phyloP scores from a whole-genome alignment of 2,113 vertebrate genomes.

The Macaca nemestrina region DNA sequence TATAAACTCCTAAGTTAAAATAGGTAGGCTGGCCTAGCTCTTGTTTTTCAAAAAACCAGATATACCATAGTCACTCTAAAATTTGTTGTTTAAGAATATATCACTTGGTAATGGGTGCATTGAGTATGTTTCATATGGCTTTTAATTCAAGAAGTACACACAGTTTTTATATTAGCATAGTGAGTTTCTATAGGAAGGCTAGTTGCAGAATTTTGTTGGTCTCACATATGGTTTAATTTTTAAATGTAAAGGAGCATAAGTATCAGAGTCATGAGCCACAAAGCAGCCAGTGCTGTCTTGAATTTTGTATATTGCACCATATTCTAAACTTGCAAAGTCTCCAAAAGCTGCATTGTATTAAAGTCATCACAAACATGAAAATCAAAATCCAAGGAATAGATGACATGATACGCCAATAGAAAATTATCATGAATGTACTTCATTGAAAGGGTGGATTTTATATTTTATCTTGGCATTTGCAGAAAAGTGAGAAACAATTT shows the following conservation, averaged over 20 bases:
- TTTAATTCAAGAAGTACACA: background rate
- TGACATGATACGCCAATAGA: background rate
- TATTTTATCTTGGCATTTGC: background rate
- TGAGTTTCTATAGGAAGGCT: background rate
- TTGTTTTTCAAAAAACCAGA: background rate
- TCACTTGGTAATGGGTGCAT: background rate
- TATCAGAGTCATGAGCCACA: background rate
- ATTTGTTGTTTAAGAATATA: background rate
- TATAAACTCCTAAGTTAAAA: background rate
- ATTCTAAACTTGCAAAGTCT: conserved; percentile 17
- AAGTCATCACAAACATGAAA: background rate
- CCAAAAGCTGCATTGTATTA: background rate
- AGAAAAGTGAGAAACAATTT: conserved; percentile 22
- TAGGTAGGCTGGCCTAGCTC: background rate
- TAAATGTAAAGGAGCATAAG: background rate
- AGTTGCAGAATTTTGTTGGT: background rate
- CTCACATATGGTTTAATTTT: conserved; percentile 3
- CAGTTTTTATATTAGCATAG: background rate
- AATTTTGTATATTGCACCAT: background rate
- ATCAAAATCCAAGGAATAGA: background rate
- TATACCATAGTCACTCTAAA: background rate
- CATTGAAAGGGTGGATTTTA: background rate
- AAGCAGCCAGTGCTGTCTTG: background rate
- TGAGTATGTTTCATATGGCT: background rate
- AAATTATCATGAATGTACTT: conserved; percentile 10